These are phyloP conservation scores for Tychaedon coryphoeus DNA, from an alignment of 2,113 vertebrate species.

Conservation along the genomic window DNA sequence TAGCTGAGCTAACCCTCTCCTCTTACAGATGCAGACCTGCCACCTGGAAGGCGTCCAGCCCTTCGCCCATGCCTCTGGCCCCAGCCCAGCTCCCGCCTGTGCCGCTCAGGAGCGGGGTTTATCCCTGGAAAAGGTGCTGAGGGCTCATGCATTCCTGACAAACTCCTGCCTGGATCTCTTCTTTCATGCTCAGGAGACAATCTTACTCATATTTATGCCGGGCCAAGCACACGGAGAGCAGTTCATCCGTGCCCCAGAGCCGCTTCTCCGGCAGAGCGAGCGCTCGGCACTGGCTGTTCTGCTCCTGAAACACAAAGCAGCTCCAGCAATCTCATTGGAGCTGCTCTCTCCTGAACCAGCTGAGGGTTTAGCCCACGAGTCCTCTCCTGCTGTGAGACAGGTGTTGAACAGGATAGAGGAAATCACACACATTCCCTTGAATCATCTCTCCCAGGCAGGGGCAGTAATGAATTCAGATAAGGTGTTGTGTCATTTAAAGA, in stretches of 20 bases:
- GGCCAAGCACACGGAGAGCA: not conserved
- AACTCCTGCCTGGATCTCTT: not conserved
- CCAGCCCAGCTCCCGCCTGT: not conserved
- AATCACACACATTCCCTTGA: not conserved
- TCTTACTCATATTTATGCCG: not conserved
- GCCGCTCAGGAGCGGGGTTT: not conserved
- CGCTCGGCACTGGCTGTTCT: fast-evolving
- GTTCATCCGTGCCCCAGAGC: not conserved
- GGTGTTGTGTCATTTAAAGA: not conserved
- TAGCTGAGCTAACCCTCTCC: conserved; percentile 19
- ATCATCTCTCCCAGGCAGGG: not conserved
- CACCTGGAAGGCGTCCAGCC: not conserved
- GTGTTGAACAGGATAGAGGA: conserved; percentile 28
- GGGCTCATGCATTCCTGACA: not conserved
- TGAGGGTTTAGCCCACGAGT: not conserved
- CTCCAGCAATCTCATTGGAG: not conserved
- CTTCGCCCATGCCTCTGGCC: not conserved
- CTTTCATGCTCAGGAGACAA: not conserved
- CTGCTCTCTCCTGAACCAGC: not conserved
- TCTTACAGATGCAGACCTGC: conserved; percentile 29
- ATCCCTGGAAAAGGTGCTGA: not conserved
- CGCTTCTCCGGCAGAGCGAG: fast-evolving
- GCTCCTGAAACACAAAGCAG: not conserved
- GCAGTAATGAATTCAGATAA: not conserved
- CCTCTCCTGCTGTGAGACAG: conserved; percentile 5